These are phyloP conservation scores for Macrobrachium rosenbergii DNA, from an alignment of 1,140 invertebrate species.

Conservation along the genomic window DNA sequence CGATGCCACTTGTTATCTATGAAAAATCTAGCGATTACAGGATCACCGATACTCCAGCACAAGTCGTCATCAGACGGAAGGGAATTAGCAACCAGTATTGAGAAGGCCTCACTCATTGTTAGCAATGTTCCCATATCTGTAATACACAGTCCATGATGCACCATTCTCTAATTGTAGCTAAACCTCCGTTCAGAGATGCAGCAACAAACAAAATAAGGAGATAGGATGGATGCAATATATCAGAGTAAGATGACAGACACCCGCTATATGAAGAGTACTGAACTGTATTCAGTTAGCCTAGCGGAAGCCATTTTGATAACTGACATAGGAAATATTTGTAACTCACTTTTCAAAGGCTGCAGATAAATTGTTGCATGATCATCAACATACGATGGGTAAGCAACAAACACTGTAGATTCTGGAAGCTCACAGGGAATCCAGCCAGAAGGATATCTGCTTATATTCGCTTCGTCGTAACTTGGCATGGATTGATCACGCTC, in stretches of 20 bases:
- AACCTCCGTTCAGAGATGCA: too few species aligned
- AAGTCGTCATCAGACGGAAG: slow-evolving; percentile 71
- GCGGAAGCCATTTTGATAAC: too few species aligned
- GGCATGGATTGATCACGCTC: too few species aligned
- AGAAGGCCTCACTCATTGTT: slow-evolving; percentile 73
- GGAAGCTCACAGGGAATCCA: slow-evolving; percentile 21
- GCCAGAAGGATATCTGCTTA: too few species aligned
- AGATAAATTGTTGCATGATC: slow-evolving; percentile 26
- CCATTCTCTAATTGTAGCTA: too few species aligned
- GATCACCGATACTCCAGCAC: slow-evolving; percentile 74
- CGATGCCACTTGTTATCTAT: slow-evolving; percentile 75
- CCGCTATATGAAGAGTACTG: too few species aligned
- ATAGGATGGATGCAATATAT: too few species aligned
- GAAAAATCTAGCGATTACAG: slow-evolving; percentile 77
- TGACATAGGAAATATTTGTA: not conserved
- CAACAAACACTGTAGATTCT: not conserved
- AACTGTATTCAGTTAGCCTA: too few species aligned
- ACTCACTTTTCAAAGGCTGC: slow-evolving; percentile 41
- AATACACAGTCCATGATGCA: too few species aligned
- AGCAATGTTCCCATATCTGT: slow-evolving; percentile 70
- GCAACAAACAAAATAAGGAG: too few species aligned
- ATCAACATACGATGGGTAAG: slow-evolving; percentile 40
- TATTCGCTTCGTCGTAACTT: too few species aligned
- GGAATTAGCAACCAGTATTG: slow-evolving; percentile 71
- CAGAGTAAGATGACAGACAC: too few species aligned